Evolutionary conservation across 2,113 vertebrate genomes (phyloP), one percentile per base, ranked within the genome.

Genomic region (Bubalus kerabau): DNA sequence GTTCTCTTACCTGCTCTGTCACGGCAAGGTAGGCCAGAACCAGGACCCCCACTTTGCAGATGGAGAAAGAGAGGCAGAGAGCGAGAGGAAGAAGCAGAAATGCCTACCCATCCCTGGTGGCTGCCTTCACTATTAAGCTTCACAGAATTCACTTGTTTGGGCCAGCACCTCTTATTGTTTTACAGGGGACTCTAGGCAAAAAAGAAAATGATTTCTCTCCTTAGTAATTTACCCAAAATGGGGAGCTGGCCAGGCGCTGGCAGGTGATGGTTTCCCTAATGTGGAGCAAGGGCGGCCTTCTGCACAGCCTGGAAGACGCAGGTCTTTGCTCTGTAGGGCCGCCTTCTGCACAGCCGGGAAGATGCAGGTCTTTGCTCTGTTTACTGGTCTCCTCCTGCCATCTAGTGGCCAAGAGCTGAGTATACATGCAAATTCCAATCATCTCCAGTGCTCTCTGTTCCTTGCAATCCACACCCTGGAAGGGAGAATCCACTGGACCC

Each of bases 341-440:
- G 0, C 7, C 36, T 14, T 43, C 15, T 13, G 5, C 16, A 0
- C 13, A 84, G 52, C 64, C 0, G 0, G 0, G 8, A 43, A 52
- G 43, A 8, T 0, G 0, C 23, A 5, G 50, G n/a, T 0, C 67
- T 56, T 21, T 32, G 71, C 28, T 40, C 80, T 11, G 40, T 95
- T 92, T 59, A 12, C 91, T 87, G 90, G 36, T 92, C 78, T 43
- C 43, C n/a, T 94, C 14, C 98, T 88, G 98, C 98, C 98, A 94
- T 59, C 98, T 94, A 30, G 98, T 97, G 98, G 97, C 71, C 43
- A 12, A 1, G 15, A 67, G 19, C 52, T 1, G 30, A n/a, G 59
- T 8, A 0, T 52, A 32, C 91, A 56, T 1, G n/a, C n/a, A 28
- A 28, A 86, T 36, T 24, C 21, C 50, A 24, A 1, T 0, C 26